A percentile compares a stretch with the other conserved stretches of the same genome.
Evolutionary conservation across 2,113 vertebrate genomes (phyloP).

Genomic region (Dipodomys stephensi): DNA sequence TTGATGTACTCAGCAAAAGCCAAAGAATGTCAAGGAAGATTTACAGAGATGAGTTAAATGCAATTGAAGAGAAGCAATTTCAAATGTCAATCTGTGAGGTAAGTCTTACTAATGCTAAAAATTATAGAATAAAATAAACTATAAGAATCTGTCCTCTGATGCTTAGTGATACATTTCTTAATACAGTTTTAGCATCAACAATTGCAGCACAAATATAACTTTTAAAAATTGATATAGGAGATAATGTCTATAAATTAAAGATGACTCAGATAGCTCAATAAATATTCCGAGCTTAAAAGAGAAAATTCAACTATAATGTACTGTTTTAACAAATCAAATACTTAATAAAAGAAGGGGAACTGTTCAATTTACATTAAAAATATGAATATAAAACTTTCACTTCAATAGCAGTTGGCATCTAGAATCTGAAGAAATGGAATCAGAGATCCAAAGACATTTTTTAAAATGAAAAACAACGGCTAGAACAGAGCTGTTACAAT

Average conservation of each 20-base stretch:
- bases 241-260: background rate
- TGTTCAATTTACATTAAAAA: background rate
- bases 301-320: background rate
- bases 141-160: background rate
- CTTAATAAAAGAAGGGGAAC: background rate
- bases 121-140: background rate
- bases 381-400: background rate
- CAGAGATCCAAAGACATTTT: background rate
- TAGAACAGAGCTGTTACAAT: background rate
- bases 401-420: background rate
- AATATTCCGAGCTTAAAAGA: background rate
- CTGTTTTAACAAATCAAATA: background rate
- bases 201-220: background rate
- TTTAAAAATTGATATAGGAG: background rate
- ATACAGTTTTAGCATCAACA: background rate
- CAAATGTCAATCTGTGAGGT: background rate
- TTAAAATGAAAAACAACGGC: background rate
- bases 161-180: background rate
- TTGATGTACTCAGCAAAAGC: background rate
- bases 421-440: background rate
- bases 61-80: background rate
- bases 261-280: background rate
- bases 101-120: background rate
- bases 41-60: background rate
- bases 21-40: background rate